Percentiles rank a stretch among this genome's conserved stretches.
Evolutionary conservation across 2,888 invertebrate genomes (phyloP).

Genomic region (Apodemia duryi): DNA sequence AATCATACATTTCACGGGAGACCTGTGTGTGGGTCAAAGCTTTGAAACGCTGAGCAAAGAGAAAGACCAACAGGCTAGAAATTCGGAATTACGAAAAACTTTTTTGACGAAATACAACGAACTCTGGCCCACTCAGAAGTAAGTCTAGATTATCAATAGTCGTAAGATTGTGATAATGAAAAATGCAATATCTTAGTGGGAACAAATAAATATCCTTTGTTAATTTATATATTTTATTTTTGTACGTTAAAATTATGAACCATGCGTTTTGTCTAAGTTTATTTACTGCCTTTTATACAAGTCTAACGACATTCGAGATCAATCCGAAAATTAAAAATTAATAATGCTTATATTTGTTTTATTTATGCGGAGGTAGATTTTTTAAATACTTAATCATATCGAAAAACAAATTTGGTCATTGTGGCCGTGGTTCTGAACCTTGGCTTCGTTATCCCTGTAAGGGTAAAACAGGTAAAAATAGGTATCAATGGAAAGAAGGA

Average conservation of each 20-base stretch:
- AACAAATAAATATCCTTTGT: slow-evolving; percentile 19
- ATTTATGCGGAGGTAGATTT: background rate
- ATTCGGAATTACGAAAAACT: slow-evolving; percentile 80
- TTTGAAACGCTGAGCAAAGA: slow-evolving; percentile 82
- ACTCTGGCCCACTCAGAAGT: slow-evolving; percentile 50
- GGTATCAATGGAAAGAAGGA: too few relatives aligned
- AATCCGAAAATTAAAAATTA: slow-evolving; percentile 5
- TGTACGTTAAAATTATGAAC: slow-evolving; percentile 41
- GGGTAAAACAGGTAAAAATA: too few relatives aligned
- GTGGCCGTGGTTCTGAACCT: too few relatives aligned
- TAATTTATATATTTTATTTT: slow-evolving; percentile 32
- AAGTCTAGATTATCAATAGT: slow-evolving; percentile 1
- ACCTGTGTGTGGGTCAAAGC: slow-evolving; percentile 72
- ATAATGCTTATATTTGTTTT: slow-evolving; percentile 1
- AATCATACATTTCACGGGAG: slow-evolving; percentile 82
- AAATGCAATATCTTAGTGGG: slow-evolving; percentile 20
- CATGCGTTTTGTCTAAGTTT: slow-evolving; percentile 41
- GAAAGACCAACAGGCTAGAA: slow-evolving; percentile 81
- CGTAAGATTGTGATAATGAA: slow-evolving; percentile 4
- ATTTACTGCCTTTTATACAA: slow-evolving; percentile 34
- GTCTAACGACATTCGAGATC: slow-evolving; percentile 1
- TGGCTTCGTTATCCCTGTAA: too few relatives aligned
- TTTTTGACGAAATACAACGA: slow-evolving; percentile 72
- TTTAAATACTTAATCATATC: background rate
- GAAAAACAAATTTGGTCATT: too few relatives aligned